Evolutionary conservation across 2,888 invertebrate genomes (phyloP).

Genomic region (Helicoverpa assulta): DNA sequence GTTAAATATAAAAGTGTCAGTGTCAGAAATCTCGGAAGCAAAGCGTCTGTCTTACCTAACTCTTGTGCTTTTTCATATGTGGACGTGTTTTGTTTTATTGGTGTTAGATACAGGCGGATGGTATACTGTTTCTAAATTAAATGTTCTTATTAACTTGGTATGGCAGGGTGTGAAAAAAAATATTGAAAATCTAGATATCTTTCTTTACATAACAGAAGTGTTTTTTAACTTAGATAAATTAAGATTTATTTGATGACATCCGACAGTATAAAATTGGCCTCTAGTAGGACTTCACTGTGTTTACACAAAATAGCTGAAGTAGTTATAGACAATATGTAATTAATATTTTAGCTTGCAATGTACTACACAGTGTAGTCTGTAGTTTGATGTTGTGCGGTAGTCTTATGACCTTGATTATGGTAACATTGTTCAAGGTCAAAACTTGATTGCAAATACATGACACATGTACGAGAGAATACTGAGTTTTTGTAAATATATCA

Average conservation of each 20-base stretch:
- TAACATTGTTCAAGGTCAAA: background rate
- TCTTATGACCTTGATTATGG: background rate
- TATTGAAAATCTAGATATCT: no score
- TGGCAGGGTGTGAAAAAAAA: no score
- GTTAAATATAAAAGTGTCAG: background rate
- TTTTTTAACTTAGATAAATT: no score
- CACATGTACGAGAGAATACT: background rate
- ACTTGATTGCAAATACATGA: constrained; percentile 9
- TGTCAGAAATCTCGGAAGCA: constrained; percentile 54
- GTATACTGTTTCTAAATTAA: constrained; percentile 14
- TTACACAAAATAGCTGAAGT: constrained; percentile 50
- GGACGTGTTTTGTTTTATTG: constrained; percentile 66
- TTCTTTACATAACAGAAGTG: no score
- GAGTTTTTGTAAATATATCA: background rate
- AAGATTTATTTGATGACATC: background rate
- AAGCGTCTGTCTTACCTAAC: constrained; percentile 57
- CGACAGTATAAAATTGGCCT: constrained; percentile 33
- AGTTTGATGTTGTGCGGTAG: constrained; percentile 26
- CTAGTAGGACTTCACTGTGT: constrained; percentile 36
- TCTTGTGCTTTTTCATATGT: constrained; percentile 76
- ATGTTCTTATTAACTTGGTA: no score
- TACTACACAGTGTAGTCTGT: constrained; percentile 38
- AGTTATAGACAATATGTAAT: constrained; percentile 37
- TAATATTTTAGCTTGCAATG: constrained; percentile 27
- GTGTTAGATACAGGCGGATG: constrained; percentile 57